Base-by-base conservation (phyloP, 2,113 vertebrate genomes). In the Bubalus kerabau region DNA sequence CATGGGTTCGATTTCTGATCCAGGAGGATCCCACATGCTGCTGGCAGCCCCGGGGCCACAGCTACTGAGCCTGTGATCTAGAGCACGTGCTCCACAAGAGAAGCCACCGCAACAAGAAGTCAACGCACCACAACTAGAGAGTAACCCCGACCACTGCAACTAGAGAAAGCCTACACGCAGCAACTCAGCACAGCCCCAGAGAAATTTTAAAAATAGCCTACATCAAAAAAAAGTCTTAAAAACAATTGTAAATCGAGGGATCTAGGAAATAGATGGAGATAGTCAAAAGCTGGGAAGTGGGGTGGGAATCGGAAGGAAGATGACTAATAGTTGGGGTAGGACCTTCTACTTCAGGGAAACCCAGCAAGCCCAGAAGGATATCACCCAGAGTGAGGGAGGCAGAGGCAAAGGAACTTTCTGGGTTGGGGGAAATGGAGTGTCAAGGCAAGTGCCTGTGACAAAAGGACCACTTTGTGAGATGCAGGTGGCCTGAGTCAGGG, bases 91-190 rank as follows among this genome's bases (percentile, higher is more conserved):
- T 71, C 67, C n/a, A 23, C 67, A n/a, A 17, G 32, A 36, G n/a
- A 23, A 71, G 67, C 2, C 0, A 36, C 67, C 5, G 2, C 67
- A 10, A 36, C 0, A 10, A 71, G 67, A 36, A 71, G 19, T 36
- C 9, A 0, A 21, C 4, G 0, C 67, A 36, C 32, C 32, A 1
- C 67, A 40, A 12, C 19, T 11, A 30, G 59, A 71, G 9, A 71
- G 67, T 0, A 40, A 40, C 67, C n/a, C n/a, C 19, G 0, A 71
- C 10, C 2, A 0, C n/a, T 23, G 19, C n/a, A 71, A 40, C 10
- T 12, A 40, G n/a, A 40, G 19, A 71, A 40, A 23, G n/a, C 67
- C n/a, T 23, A 23, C 5, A 0, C 3, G 10, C 19, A 12, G 67
- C n/a, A 71, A 71, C 5, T 1, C 67, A 71, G 67, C n/a, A 40